A percentile compares a stretch with the other conserved stretches of the same genome.
Conservation (phyloP, 2,888 invertebrate species). For the Bellardia bayeri region DNA sequence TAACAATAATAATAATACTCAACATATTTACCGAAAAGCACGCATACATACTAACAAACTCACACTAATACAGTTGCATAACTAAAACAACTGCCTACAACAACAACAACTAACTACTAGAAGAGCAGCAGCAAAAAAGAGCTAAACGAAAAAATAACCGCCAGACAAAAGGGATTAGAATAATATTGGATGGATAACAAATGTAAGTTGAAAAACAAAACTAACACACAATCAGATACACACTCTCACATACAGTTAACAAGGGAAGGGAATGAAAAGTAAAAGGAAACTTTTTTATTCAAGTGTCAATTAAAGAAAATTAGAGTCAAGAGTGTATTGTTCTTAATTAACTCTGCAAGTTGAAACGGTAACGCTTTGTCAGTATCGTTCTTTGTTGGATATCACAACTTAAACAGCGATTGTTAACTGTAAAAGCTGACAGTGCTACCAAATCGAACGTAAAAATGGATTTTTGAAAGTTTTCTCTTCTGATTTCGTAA, state of each 20-base stretch:
- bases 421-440: neutral
- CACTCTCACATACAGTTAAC: neutral
- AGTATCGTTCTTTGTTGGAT: conserved; percentile 4
- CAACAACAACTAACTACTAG: conserved; percentile 21
- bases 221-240: neutral
- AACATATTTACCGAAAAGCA: conserved; percentile 52
- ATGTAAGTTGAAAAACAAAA: conserved; percentile 54
- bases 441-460: neutral
- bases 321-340: conserved; percentile 59
- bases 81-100: conserved; percentile 19
- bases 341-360: conserved; percentile 46
- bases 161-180: conserved; percentile 63
- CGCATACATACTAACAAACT: conserved; percentile 8
- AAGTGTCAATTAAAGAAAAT: conserved; percentile 67
- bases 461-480: no score
- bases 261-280: neutral
- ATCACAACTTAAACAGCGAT: neutral
- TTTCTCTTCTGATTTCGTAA: no score
- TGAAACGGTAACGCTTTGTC: conserved; percentile 1
- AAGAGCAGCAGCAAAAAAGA: conserved; percentile 46
- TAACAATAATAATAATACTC: conserved; percentile 44
- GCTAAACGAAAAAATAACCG: conserved; percentile 49
- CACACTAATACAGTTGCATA: conserved; percentile 36
- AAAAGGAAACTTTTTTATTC: conserved; percentile 45
- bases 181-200: conserved; percentile 65